These are phyloP conservation scores for Drosophila mulleri DNA, from an alignment of 2,888 invertebrate species.

Conservation along the genomic window DNA sequence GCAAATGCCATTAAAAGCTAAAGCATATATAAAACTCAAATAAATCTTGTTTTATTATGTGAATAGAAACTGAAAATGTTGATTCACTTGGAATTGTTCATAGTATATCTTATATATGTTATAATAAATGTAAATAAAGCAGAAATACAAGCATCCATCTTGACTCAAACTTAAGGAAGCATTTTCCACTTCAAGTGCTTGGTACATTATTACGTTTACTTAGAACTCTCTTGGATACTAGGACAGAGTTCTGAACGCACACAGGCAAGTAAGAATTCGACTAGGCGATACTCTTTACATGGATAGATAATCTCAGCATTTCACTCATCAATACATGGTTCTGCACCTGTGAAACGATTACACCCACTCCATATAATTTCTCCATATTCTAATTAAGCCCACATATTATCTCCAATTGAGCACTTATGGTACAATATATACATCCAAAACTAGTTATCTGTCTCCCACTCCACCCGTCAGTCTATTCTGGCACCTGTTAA, in stretches of 20 bases:
- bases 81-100: not conserved
- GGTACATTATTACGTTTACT: no score
- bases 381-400: not conserved
- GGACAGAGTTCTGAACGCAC: not conserved
- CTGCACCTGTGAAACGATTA: not conserved
- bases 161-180: not conserved
- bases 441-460: conserved; percentile 3
- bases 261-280: no score
- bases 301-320: not conserved
- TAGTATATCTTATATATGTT: not conserved
- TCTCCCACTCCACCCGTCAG: not conserved
- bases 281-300: no score
- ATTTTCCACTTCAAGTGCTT: not conserved
- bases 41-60: not conserved
- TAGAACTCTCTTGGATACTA: not conserved
- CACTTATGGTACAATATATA: not conserved
- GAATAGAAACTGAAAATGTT: not conserved
- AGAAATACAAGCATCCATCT: not conserved
- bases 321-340: not conserved
- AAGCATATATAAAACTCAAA: not conserved
- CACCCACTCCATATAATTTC: not conserved
- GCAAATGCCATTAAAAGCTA: conserved; percentile 7
- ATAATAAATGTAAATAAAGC: not conserved
- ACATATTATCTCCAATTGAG: not conserved
- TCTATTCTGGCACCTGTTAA: conserved; percentile 26